A percentile compares a stretch with the other conserved stretches of the same genome.
phyloP scores from a whole-genome alignment of 2,113 vertebrate genomes.

The Limanda limanda region DNA sequence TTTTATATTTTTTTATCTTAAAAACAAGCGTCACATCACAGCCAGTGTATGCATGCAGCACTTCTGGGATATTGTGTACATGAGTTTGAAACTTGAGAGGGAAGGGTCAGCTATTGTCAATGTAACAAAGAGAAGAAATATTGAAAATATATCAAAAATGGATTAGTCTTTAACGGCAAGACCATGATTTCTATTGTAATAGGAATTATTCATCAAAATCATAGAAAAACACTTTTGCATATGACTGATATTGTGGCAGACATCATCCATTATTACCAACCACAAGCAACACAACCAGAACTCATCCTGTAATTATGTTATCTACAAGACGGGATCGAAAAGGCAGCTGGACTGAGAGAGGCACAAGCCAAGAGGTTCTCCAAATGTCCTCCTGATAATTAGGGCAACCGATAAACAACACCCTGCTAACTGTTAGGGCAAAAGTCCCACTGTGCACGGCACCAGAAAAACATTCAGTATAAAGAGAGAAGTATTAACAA shows the following conservation, averaged over 20 bases:
- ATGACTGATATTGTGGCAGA: not conserved
- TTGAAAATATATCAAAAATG: too few relatives aligned
- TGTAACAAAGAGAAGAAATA: not conserved
- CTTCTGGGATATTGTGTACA: too few relatives aligned
- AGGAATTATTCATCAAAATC: too few relatives aligned
- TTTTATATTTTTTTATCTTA: too few relatives aligned
- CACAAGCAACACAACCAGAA: not conserved
- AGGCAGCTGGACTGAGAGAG: constrained; percentile 23
- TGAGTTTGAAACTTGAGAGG: not conserved
- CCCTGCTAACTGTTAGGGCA: constrained; percentile 9
- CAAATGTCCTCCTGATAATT: constrained; percentile 60
- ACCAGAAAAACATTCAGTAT: not conserved
- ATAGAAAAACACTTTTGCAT: too few relatives aligned
- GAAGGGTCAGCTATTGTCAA: not conserved
- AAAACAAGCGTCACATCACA: constrained; percentile 1
- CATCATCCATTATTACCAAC: not conserved
- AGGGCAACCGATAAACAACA: constrained; percentile 49
- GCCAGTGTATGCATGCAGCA: not conserved
- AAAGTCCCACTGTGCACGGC: constrained; percentile 25
- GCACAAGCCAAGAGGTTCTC: constrained; percentile 28
- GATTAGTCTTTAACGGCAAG: too few relatives aligned
- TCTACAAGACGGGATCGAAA: constrained; percentile 12
- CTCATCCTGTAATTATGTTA: constrained; percentile 14
- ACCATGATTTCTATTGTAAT: too few relatives aligned
- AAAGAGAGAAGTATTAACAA: not conserved